These are phyloP conservation scores for Hypercompe scribonia DNA, from an alignment of 2,888 invertebrate species.

Conservation along the genomic window DNA sequence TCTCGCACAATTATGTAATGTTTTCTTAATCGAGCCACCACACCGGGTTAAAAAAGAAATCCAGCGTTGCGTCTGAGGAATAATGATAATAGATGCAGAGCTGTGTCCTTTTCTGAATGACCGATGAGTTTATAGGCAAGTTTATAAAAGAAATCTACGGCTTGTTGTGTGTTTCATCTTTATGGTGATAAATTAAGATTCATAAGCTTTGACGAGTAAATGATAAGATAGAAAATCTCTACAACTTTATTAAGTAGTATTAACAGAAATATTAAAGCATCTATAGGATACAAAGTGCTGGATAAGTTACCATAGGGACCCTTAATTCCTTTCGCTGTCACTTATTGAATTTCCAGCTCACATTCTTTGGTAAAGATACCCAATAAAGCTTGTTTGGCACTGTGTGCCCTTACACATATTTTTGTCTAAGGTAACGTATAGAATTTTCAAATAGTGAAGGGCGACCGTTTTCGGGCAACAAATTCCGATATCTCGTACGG, in stretches of 20 bases:
- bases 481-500: conserved; percentile 74
- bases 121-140: conserved; percentile 49
- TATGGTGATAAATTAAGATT: not conserved
- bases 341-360: conserved; percentile 82
- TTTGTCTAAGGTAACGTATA: conserved; percentile 74
- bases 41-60: conserved; percentile 72
- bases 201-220: not conserved
- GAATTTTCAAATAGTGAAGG: conserved; percentile 79
- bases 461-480: conserved; percentile 67
- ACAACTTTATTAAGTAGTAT: conserved; percentile 1
- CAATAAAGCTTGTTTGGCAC: conserved; percentile 82
- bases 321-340: conserved; percentile 79
- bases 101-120: conserved; percentile 51
- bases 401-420: conserved; percentile 75
- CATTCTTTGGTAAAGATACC: conserved; percentile 80
- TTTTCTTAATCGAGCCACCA: conserved; percentile 83
- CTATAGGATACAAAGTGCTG: conserved; percentile 67
- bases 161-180: conserved; percentile 12
- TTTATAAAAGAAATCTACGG: conserved; percentile 49
- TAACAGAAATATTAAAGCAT: conserved; percentile 60
- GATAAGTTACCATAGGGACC: conserved; percentile 64
- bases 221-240: not conserved
- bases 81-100: conserved; percentile 60
- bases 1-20: conserved; percentile 84
- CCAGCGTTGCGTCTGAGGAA: conserved; percentile 57